Base-by-base conservation (phyloP, 2,888 invertebrate genomes). In the Subacronicta megacephala region DNA sequence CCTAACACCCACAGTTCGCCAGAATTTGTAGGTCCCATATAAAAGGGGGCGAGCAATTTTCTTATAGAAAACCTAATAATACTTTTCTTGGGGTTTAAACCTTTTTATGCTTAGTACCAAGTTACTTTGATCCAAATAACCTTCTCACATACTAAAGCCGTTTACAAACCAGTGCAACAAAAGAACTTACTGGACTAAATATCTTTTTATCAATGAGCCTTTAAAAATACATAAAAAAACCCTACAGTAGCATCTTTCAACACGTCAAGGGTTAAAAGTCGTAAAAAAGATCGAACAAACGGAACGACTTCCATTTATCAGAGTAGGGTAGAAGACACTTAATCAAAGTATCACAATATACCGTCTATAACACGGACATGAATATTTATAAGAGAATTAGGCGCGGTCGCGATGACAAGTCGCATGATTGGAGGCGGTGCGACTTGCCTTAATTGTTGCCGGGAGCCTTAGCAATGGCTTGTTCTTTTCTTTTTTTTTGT, bases 281-380 rank as follows among this genome's bases (percentile, higher is more conserved):
- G 20, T 61, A 62, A 66, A 62, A 53, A 74, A 18, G 29, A 51
- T 56, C 55, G 52, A 50, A 68, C 52, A 61, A 50, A 64, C 55
- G 55, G 16, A 61, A 65, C 54, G 55, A 53, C 63, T 68, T 50
- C 85, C 81, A 92, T 92, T 90, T 87, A 89, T 91, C 88, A 89
- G 82, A 66, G 72, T 42, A 84, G 86, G 87, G 88, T 83, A 78
- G 82, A 62, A 80, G 88, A 86, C 86, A 89, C 90, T 93, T 92
- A 90, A 93, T 93, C 93, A 93, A 92, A 92, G 92, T 90, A 92
- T 92, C 92, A 91, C 91, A 88, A 90, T 90, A 89, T 88, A 84
- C 78, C 81, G 82, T 81, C 82, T 84, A 87, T 87, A 89, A 87
- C 85, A 86, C 52, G 69, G 37, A 43, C 83, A 92, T 93, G 93